Conservation (phyloP, 2,888 invertebrate species). For the Tetranychus truncatus region DNA sequence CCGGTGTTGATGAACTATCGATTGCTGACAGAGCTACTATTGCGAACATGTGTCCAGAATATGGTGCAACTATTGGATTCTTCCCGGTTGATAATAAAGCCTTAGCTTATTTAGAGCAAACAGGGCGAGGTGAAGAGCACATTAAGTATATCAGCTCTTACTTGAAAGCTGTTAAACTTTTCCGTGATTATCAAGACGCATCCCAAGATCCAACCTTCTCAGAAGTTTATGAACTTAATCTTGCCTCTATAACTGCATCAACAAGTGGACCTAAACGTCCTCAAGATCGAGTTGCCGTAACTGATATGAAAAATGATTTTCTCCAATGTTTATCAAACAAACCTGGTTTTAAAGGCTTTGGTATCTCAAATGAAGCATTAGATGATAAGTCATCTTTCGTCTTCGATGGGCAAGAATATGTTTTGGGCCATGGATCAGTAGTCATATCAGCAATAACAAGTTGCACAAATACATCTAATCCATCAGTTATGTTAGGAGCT, state of each 20-base stretch:
- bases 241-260: conserved; percentile 72
- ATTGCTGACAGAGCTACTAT: conserved; percentile 95
- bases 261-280: conserved; percentile 93
- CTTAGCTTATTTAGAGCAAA: conserved; percentile 63
- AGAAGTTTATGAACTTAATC: conserved; percentile 59
- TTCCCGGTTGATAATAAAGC: conserved; percentile 74
- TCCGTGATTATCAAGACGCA: conserved; percentile 50
- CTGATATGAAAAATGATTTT: conserved; percentile 78
- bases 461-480: conserved; percentile 94
- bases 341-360: conserved; percentile 81
- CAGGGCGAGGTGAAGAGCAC: conserved; percentile 61
- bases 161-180: conserved; percentile 56
- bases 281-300: conserved; percentile 78
- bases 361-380: conserved; percentile 48
- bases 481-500: conserved; percentile 93
- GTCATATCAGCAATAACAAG: conserved; percentile 94
- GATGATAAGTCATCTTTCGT: conserved; percentile 49
- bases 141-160: conserved; percentile 53
- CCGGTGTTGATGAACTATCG: conserved; percentile 69
- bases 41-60: conserved; percentile 96
- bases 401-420: conserved; percentile 59
- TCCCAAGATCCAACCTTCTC: conserved; percentile 64
- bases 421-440: conserved; percentile 69
- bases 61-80: conserved; percentile 86
- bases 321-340: conserved; percentile 60